Evolutionary conservation across 2,113 vertebrate genomes (phyloP).

Genomic region (Triplophysa tibetana): DNA sequence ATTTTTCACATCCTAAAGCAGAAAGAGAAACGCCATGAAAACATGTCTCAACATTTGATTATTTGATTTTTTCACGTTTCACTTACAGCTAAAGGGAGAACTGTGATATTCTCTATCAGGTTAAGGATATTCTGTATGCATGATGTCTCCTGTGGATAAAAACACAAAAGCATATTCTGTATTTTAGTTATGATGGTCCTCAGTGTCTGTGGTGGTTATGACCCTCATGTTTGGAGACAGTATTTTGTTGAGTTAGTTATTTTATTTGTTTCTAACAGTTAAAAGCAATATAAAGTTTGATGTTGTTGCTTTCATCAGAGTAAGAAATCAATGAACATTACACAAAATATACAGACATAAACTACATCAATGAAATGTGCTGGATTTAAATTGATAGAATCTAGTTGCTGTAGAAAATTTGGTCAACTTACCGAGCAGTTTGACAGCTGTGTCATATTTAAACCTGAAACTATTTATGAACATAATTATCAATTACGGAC

Average conservation of each 20-base stretch:
- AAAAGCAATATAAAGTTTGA: too few species aligned
- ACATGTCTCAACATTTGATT: too few species aligned
- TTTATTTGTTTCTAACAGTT: too few species aligned
- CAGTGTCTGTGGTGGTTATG: not conserved
- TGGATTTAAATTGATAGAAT: too few species aligned
- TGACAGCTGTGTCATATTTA: not conserved
- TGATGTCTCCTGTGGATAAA: not conserved
- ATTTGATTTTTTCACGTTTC: not conserved
- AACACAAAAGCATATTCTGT: not conserved
- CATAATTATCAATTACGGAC: not conserved
- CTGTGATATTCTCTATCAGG: not conserved
- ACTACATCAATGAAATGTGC: too few species aligned
- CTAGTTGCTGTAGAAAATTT: too few species aligned
- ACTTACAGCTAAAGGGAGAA: not conserved
- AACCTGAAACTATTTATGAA: not conserved
- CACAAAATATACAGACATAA: too few species aligned
- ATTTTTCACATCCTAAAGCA: not conserved
- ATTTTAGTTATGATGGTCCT: not conserved
- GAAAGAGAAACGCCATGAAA: not conserved
- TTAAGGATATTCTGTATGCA: not conserved
- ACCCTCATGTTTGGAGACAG: too few species aligned
- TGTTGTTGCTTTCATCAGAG: too few species aligned
- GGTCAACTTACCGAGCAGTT: not conserved
- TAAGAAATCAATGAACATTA: too few species aligned
- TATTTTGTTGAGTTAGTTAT: too few species aligned